These are phyloP conservation scores for Mamestra configurata DNA, from an alignment of 1,140 invertebrate genomes.

Conservation along the genomic window DNA sequence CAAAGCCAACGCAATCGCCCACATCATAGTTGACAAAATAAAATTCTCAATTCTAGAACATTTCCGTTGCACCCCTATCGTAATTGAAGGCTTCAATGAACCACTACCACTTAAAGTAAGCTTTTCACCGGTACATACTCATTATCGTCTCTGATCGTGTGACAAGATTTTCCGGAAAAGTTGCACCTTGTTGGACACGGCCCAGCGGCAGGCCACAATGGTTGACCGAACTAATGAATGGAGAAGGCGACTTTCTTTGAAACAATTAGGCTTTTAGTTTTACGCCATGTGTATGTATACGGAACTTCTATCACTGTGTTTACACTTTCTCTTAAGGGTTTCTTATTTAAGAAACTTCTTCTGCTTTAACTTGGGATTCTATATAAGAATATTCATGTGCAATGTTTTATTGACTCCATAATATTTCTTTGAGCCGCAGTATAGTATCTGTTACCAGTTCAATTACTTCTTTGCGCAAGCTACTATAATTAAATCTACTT, in stretches of 20 bases:
- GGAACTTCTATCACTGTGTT: background rate
- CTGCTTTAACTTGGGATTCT: background rate
- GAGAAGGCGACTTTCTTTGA: conserved; percentile 10
- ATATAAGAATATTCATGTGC: too few relatives aligned
- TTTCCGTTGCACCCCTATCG: background rate
- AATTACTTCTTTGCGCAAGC: too few relatives aligned
- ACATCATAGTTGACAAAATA: too few relatives aligned
- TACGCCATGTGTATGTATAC: background rate
- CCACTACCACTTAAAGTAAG: background rate
- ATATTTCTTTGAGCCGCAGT: too few relatives aligned
- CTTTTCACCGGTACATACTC: conserved; percentile 21
- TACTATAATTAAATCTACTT: too few relatives aligned
- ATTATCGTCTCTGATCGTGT: conserved; percentile 43
- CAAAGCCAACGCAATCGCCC: too few relatives aligned
- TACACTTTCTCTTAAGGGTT: background rate
- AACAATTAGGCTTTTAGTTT: conserved; percentile 8
- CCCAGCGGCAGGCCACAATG: conserved; percentile 12
- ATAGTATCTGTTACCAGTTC: too few relatives aligned
- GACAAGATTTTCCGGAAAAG: conserved; percentile 37
- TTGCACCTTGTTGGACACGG: conserved; percentile 31
- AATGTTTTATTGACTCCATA: too few relatives aligned
- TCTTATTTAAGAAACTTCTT: background rate
- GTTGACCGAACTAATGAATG: conserved; percentile 33
- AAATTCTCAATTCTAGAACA: background rate
- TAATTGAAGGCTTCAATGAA: background rate